Evolutionary conservation across 2,888 invertebrate genomes (phyloP).

Genomic region (Clitarchus hookeri): DNA sequence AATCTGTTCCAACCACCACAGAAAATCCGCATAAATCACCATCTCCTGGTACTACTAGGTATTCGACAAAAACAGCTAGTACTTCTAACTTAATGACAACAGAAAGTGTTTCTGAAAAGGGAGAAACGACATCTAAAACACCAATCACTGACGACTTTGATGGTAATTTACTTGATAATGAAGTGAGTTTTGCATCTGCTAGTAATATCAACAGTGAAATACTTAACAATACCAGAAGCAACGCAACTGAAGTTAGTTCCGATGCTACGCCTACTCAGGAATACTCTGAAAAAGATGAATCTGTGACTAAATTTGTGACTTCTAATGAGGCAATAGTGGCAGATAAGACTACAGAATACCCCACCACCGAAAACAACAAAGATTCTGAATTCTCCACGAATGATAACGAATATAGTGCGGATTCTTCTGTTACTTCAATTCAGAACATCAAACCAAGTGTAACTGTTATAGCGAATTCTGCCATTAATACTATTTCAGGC

Average conservation of each 20-base stretch:
- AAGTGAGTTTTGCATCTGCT: neutral
- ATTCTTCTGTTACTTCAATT: slow-evolving; percentile 15
- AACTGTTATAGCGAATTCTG: slow-evolving; percentile 10
- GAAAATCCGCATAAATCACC: neutral
- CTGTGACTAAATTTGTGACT: neutral
- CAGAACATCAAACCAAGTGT: neutral
- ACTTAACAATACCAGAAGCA: neutral
- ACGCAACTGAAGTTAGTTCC: neutral
- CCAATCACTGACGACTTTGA: neutral
- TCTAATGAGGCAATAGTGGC: neutral
- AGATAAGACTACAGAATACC: neutral
- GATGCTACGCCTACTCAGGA: neutral
- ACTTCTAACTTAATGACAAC: neutral
- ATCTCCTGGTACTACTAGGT: neutral
- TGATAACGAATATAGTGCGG: neutral
- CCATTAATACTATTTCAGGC: slow-evolving; percentile 30
- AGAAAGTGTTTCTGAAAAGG: neutral
- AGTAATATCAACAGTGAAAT: slow-evolving; percentile 2
- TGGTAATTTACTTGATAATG: slow-evolving; percentile 16
- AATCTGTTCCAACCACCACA: neutral
- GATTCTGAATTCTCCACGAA: neutral
- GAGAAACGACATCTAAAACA: neutral
- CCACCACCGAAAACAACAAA: neutral
- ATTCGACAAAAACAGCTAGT: neutral
- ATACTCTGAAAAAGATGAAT: neutral